Evolutionary conservation across 92 coral and sea anemone species (phyloP), one percentile per base, ranked within the genome.

Genomic region (Pocillopora meandrina): DNA sequence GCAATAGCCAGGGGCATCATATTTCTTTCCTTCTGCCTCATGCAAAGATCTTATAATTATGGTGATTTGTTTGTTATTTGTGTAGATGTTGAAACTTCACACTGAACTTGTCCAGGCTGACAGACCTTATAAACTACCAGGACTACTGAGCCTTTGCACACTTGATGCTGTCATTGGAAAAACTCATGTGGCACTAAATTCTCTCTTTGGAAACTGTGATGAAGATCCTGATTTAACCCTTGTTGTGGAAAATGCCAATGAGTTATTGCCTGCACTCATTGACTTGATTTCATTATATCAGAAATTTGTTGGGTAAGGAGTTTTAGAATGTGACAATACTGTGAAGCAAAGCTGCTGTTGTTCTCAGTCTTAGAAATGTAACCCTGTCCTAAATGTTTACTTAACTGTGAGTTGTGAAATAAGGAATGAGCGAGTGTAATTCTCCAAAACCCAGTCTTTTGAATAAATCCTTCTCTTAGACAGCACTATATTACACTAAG

Each of bases 141-240:
- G 99, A 16, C 68, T 97, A 23, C 86, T 94, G 62, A 86, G 90
- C 47, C 86, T 97, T 8, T 84, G 91, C 68, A 77, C 92, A 1
- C 95, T 97, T 35, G 98, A 97, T 77, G 90, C 90, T 63, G 85
- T 95, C 19, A 67, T 97, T n/a, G 87, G 97, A 26, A 94, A 92
- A 83, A 86, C 95, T 2, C 93, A 92, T 70, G 72, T 95, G 55
- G 89, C 95, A 2, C 82, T 92, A 56, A 78, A 83, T 87, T 85
- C 87, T 59, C 80, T 87, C 87, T 91, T 90, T 86, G 95, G 95
- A 71, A 93, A 93, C 86, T 72, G 95, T 13, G 98, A 89, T 16
- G 95, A 92, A 70, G 95, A 91, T 61, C 95, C 94, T 12, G 93
- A 90, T 79, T 81, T 94, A 17, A 91, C 93, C 2, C 90, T 87